phyloP scores from a whole-genome alignment of 2,888 invertebrate species.

The Caenorhabditis sp. region DNA sequence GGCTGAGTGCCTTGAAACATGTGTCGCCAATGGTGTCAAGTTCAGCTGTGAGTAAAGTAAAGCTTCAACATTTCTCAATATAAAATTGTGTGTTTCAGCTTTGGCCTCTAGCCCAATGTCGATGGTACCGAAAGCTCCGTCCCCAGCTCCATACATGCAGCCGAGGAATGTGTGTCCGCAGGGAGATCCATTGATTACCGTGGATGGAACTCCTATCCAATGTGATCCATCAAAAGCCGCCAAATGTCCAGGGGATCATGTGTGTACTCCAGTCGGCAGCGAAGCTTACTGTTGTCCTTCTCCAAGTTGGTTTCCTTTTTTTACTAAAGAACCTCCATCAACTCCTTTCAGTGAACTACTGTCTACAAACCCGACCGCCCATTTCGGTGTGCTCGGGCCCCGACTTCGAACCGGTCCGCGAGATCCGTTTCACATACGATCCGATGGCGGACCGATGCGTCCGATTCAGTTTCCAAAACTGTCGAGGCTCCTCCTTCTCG shows the following conservation, averaged over 20 bases:
- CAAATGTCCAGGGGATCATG: slow-evolving; percentile 62
- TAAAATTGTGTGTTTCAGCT: slow-evolving; percentile 7
- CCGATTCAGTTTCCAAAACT: slow-evolving; percentile 60
- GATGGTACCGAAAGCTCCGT: background rate
- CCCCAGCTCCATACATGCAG: slow-evolving; percentile 7
- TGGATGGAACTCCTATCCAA: slow-evolving; percentile 49
- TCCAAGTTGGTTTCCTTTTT: slow-evolving; percentile 54
- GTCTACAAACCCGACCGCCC: slow-evolving; percentile 61
- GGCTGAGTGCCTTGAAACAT: slow-evolving; percentile 61
- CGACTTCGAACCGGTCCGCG: slow-evolving; percentile 53
- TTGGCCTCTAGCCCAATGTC: slow-evolving; percentile 41
- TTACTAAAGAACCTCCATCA: background rate
- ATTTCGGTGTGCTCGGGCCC: slow-evolving; percentile 57
- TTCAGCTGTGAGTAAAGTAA: slow-evolving; percentile 56
- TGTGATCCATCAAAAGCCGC: slow-evolving; percentile 54
- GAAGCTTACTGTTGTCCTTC: slow-evolving; percentile 64
- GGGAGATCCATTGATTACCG: slow-evolving; percentile 53
- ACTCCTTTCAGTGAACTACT: slow-evolving; percentile 57
- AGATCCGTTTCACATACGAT: slow-evolving; percentile 66
- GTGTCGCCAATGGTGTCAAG: slow-evolving; percentile 61
- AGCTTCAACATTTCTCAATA: background rate
- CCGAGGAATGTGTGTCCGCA: slow-evolving; percentile 60
- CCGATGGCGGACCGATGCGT: slow-evolving; percentile 62
- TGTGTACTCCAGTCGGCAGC: slow-evolving; percentile 56
- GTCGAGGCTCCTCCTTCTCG: slow-evolving; percentile 33